phyloP scores from a whole-genome alignment of 1,140 invertebrate species.

The Euura saliciscinereae region DNA sequence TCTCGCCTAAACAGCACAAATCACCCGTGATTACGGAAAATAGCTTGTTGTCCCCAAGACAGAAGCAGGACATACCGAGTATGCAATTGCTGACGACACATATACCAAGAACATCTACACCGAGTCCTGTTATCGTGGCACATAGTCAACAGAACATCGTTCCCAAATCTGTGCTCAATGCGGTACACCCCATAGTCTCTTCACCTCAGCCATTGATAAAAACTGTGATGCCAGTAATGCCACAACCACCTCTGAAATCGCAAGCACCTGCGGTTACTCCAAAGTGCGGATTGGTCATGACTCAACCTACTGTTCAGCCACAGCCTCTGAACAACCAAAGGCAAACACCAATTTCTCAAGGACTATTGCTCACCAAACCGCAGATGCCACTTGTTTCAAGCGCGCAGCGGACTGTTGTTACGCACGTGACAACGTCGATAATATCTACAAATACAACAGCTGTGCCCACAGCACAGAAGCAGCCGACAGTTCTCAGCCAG shows the following conservation, averaged over 20 bases:
- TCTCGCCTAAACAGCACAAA: slow-evolving; percentile 42
- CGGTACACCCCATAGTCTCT: slow-evolving; percentile 32
- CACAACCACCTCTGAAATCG: slow-evolving; percentile 29
- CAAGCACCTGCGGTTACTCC: slow-evolving; percentile 9
- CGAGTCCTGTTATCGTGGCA: slow-evolving; percentile 61
- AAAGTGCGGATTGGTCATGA: neutral
- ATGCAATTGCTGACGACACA: slow-evolving; percentile 50
- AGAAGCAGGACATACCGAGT: slow-evolving; percentile 46
- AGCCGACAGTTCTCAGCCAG: neutral
- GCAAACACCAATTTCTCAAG: slow-evolving; percentile 24
- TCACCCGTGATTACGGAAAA: slow-evolving; percentile 31
- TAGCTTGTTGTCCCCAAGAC: slow-evolving; percentile 43
- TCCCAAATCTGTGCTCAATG: slow-evolving; percentile 26
- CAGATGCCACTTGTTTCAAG: slow-evolving; percentile 43
- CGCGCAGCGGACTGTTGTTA: slow-evolving; percentile 38
- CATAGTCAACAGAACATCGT: slow-evolving; percentile 42
- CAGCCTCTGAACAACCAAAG: slow-evolving; percentile 7
- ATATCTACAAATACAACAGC: slow-evolving; percentile 18
- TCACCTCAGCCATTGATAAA: slow-evolving; percentile 45
- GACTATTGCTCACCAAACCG: slow-evolving; percentile 34
- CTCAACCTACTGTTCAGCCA: slow-evolving; percentile 15
- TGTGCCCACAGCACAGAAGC: neutral
- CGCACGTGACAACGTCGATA: slow-evolving; percentile 30
- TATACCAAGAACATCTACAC: slow-evolving; percentile 50
- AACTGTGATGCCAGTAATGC: slow-evolving; percentile 42